Evolutionary conservation across 1,140 invertebrate species (phyloP).

Genomic region (Trichomalopsis sarcophagae): DNA sequence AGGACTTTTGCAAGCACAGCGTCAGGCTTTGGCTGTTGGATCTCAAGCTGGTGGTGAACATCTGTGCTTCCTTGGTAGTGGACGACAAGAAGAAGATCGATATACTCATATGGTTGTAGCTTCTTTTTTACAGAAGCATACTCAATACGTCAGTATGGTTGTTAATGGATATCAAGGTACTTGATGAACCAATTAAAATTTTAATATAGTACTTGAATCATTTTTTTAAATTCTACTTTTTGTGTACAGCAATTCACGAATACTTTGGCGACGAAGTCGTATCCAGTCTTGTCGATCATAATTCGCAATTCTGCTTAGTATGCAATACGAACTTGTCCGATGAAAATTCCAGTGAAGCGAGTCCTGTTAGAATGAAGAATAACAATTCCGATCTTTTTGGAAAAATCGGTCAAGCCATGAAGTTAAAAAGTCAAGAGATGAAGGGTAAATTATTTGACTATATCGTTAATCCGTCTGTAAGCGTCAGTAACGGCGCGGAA

Average conservation of each 20-base stretch:
- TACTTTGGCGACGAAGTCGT: conserved; percentile 87
- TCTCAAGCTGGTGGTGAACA: conserved; percentile 96
- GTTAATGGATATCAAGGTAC: conserved; percentile 92
- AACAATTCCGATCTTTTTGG: conserved; percentile 82
- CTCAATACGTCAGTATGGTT: conserved; percentile 93
- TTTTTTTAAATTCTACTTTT: conserved; percentile 44
- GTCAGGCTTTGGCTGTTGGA: conserved; percentile 90
- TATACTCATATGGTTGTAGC: conserved; percentile 99
- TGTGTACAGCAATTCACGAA: conserved; percentile 84
- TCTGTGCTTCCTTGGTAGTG: conserved; percentile 97
- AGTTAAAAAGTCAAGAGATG: conserved; percentile 92
- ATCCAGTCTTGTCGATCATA: conserved; percentile 88
- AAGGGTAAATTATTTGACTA: conserved; percentile 96
- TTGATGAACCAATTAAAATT: not conserved
- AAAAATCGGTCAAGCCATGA: conserved; percentile 87
- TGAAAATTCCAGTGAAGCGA: conserved; percentile 70
- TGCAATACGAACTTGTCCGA: conserved; percentile 80
- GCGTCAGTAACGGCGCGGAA: conserved; percentile 74
- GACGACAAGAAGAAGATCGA: conserved; percentile 95
- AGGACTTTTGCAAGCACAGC: conserved; percentile 92
- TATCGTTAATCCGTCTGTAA: conserved; percentile 89
- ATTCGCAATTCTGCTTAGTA: conserved; percentile 85
- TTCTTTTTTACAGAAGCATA: conserved; percentile 96
- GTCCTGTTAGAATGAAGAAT: conserved; percentile 68
- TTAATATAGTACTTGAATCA: conserved; percentile 28